Evolutionary conservation across 2,113 vertebrate genomes (phyloP), one percentile per base, ranked within the genome.

Genomic region (Herpetotheres cachinnans): DNA sequence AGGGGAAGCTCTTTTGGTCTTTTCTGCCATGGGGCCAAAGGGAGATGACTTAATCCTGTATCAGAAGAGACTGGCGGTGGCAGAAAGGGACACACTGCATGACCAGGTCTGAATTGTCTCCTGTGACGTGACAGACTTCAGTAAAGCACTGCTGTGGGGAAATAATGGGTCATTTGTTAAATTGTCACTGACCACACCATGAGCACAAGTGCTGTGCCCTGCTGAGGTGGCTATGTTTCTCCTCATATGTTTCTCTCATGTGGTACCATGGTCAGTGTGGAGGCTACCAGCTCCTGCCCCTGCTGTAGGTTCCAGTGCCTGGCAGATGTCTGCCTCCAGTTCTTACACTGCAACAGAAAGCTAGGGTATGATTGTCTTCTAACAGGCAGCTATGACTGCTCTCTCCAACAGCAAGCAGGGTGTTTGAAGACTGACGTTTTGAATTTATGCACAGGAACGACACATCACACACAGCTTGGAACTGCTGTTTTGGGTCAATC

Each of bases 211-310:
- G 9, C 32, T 73, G 30, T 49, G 54, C 44, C 38, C 25, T 58
- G 36, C 19, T 1, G 1, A 80, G 13, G 14, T 20, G 13, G 36
- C 30, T 49, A 7, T 1, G 1, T 58, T 50, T 17, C 42, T 46
- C 17, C 26, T n/a, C n/a, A n/a, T n/a, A n/a, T n/a, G n/a, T n/a
- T n/a, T n/a, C n/a, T n/a, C n/a, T n/a, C n/a, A n/a, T n/a, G n/a
- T 20, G 15, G 11, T 13, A 50, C 25, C 1, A 1, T 0, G 3
- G 16, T 32, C 54, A 73, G 29, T 2, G 2, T 7, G 69, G 29
- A 86, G 42, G 22, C 26, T 27, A 65, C 36, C 74, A 81, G 38
- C 55, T 83, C 46, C 27, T 55, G 29, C 2, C 56, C 16, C 36
- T 46, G 34, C 46, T 4, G 2, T 0, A 52, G 29, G 24, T 29